Evolutionary conservation across 2,113 vertebrate genomes (phyloP), one percentile per base, ranked within the genome.

Genomic region (Zosterops pallidus): DNA sequence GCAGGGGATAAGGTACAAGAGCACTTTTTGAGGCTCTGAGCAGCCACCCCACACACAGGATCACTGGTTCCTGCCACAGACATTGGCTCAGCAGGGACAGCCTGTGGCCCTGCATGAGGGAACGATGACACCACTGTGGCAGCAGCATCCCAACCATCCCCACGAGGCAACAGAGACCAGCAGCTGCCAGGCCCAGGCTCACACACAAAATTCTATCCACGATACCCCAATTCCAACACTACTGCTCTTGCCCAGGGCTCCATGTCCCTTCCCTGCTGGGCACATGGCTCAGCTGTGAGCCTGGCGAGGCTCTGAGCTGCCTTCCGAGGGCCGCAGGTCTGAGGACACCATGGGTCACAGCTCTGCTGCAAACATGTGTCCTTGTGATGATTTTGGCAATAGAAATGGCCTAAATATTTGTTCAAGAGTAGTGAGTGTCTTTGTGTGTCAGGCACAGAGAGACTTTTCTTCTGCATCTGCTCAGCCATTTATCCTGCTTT

Each of bases 361-460:
- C 72, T 29, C 55, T 50, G 55, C 13, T 75, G 79, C 89, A 93
- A 91, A 90, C 75, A 56, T 80, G 62, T 65, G 87, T 87, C 94
- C 89, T 49, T 56, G 80, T 47, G 74, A 85, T 80, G 94, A 83
- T 75, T 55, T 83, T 96, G 95, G 95, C 93, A 94, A 33, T 26
- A 65, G 49, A 64, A 85, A 60, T 2, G 67, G 75, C 89, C 94
- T 89, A 94, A 92, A 90, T 90, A 80, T 89, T 92, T 95, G 77
- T 29, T 57, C 76, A 56, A 23, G 91, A 94, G 76, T 28, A 90
- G 95, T 18, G 71, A 94, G 67, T 67, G 90, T 24, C 94, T 95
- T 90, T 93, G 94, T 94, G 83, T 91, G 46, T 71, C 72, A 81
- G 68, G 85, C 94, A 96, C 85, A 96, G 87, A 94, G 74, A 96